Conservation (phyloP, 2,797 vertebrate genomes). For the Borostomias antarcticus region DNA sequence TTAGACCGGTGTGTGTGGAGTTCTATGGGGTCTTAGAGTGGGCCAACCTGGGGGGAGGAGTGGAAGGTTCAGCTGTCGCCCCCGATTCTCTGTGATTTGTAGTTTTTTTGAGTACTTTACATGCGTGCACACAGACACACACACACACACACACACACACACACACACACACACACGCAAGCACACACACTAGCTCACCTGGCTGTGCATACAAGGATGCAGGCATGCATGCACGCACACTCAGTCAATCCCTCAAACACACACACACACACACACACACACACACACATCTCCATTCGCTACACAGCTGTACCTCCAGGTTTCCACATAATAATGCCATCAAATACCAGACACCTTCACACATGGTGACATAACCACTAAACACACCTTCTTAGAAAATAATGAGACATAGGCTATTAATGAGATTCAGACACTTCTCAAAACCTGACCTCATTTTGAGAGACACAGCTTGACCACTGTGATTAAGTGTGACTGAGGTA, state of each 20-base stretch:
- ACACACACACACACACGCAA: background rate
- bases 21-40: background rate
- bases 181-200: background rate
- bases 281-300: background rate
- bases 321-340: background rate
- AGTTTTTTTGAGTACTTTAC: too few species aligned
- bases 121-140: background rate
- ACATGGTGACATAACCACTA: background rate
- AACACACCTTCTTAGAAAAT: background rate
- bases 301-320: background rate
- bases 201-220: background rate
- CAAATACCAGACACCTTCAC: background rate
- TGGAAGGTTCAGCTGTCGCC: too few species aligned
- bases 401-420: background rate
- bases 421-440: background rate
- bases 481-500: background rate
- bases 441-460: background rate
- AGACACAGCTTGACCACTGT: background rate
- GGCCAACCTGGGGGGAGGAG: too few species aligned
- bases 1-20: slow-evolving; percentile 40
- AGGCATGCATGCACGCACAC: background rate
- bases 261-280: slow-evolving; percentile 5
- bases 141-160: background rate
- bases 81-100: too few species aligned
- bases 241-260: background rate